Conservation (phyloP, 2,113 vertebrate genomes). For the Otis tarda region DNA sequence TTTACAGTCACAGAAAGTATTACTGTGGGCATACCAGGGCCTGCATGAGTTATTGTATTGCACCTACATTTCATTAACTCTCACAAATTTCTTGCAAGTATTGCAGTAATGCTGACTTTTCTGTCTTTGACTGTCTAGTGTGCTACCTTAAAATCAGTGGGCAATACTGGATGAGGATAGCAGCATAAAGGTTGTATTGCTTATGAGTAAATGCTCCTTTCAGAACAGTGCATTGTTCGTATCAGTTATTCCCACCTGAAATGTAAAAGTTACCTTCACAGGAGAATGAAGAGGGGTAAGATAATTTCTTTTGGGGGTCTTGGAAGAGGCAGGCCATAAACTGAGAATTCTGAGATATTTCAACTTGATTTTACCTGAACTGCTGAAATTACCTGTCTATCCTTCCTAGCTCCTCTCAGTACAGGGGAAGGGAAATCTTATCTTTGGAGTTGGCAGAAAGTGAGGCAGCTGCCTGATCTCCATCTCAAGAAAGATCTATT, state of each 20-base stretch:
- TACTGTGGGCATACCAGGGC: background rate
- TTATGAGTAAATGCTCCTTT: background rate
- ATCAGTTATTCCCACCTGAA: background rate
- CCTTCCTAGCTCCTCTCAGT: background rate
- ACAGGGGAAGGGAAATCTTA: background rate
- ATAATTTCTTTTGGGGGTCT: background rate
- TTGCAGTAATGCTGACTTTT: background rate
- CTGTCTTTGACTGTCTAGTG: background rate
- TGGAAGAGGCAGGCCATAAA: background rate
- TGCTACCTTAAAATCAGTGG: background rate
- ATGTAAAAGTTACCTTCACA: background rate
- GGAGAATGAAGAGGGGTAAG: background rate
- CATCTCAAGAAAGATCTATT: background rate
- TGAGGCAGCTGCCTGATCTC: slow-evolving; percentile 1
- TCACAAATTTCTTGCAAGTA: background rate
- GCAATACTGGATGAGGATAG: background rate
- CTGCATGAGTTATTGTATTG: background rate
- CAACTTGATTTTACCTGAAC: background rate
- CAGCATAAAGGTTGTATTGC: background rate
- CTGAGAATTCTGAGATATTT: background rate
- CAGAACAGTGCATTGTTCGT: background rate
- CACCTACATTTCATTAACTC: background rate
- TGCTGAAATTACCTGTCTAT: background rate
- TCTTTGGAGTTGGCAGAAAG: background rate
- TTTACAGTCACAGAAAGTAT: background rate